Conservation (phyloP, 2,797 vertebrate genomes). For the Fratercula arctica region DNA sequence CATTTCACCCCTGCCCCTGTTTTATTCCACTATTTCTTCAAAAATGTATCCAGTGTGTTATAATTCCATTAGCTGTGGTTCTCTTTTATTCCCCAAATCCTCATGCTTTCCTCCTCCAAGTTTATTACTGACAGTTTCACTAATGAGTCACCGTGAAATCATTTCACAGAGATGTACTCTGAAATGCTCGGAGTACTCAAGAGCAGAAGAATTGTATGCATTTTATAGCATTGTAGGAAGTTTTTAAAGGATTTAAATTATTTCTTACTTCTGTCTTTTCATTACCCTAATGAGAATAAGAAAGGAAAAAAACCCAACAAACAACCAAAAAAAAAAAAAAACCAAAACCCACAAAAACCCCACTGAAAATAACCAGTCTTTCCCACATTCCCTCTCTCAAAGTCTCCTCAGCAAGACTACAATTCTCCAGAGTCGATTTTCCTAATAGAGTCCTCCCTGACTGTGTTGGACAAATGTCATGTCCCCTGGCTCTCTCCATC, state of each 20-base stretch:
- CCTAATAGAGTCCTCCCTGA: slow-evolving; percentile 45
- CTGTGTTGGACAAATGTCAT: slow-evolving; percentile 67
- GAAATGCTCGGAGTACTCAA: neutral
- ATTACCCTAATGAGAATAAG: neutral
- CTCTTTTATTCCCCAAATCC: neutral
- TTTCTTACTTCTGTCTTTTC: neutral
- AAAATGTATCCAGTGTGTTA: neutral
- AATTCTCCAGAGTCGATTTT: slow-evolving; percentile 43
- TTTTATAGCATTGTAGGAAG: neutral
- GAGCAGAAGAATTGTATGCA: neutral
- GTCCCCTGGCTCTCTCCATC: slow-evolving; percentile 48
- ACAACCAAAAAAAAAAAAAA: neutral
- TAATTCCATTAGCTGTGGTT: neutral
- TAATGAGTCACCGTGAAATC: neutral
- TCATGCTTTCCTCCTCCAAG: neutral
- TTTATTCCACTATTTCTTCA: neutral
- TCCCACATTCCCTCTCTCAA: neutral
- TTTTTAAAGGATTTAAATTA: neutral
- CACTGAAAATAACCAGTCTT: neutral
- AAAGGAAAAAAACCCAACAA: neutral
- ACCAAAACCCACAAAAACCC: neutral
- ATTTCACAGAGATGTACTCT: neutral
- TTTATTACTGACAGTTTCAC: neutral
- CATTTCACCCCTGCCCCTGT: neutral
- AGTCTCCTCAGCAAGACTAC: slow-evolving; percentile 27